Conservation (phyloP, 2,888 invertebrate genomes). For the Acleris emargana region DNA sequence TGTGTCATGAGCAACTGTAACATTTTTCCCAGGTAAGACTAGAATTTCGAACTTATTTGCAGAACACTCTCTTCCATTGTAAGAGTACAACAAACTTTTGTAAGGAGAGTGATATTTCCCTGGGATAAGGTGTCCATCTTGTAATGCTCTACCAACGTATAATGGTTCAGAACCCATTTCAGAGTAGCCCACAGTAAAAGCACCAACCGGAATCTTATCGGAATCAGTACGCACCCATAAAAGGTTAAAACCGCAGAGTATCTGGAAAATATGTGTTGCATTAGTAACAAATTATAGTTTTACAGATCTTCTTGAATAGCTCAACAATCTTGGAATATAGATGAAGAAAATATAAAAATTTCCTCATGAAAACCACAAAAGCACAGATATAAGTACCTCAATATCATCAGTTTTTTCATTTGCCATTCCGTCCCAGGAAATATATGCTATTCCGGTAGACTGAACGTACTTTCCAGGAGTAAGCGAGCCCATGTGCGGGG, state of each 20-base stretch:
- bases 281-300: background rate
- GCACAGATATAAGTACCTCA: slow-evolving; percentile 13
- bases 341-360: too few relatives aligned
- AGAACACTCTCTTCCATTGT: slow-evolving; percentile 30
- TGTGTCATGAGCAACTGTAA: slow-evolving; percentile 12
- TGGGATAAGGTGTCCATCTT: slow-evolving; percentile 69
- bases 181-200: slow-evolving; percentile 20
- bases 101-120: slow-evolving; percentile 86
- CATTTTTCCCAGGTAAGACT: slow-evolving; percentile 35
- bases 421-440: slow-evolving; percentile 30
- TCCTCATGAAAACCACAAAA: background rate
- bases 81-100: slow-evolving; percentile 85
- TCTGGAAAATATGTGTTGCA: slow-evolving; percentile 2
- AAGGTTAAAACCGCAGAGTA: slow-evolving; percentile 23
- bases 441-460: slow-evolving; percentile 19
- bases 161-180: slow-evolving; percentile 15
- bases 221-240: slow-evolving; percentile 14
- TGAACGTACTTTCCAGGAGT: slow-evolving; percentile 35
- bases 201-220: slow-evolving; percentile 22
- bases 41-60: slow-evolving; percentile 40
- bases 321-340: too few relatives aligned
- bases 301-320: background rate
- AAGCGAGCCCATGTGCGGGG: slow-evolving; percentile 23
- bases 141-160: slow-evolving; percentile 11
- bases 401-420: slow-evolving; percentile 4